Conservation (phyloP, 2,797 vertebrate species). For the Centropyge bicolor region DNA sequence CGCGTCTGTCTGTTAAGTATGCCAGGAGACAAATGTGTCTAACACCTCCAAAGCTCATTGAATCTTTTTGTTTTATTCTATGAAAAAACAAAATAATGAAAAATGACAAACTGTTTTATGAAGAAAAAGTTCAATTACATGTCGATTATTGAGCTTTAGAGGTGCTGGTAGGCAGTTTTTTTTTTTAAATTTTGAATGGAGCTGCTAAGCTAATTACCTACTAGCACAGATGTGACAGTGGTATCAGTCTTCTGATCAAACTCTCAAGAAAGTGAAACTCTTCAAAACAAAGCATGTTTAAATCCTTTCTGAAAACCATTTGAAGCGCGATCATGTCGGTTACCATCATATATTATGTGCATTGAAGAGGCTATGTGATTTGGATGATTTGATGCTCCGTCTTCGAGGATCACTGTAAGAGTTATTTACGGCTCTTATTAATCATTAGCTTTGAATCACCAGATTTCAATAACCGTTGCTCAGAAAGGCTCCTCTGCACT, state of each 20-base stretch:
- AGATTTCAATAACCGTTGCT: conserved; percentile 54
- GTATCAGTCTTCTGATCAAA: background rate
- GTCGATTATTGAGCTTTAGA: background rate
- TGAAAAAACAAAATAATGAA: too few relatives aligned
- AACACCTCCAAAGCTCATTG: background rate
- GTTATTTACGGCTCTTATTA: conserved; percentile 53
- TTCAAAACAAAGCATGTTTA: background rate
- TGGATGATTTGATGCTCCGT: conserved; percentile 20
- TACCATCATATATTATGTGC: background rate
- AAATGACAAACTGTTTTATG: too few relatives aligned
- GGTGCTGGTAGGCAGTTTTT: background rate
- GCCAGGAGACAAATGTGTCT: background rate
- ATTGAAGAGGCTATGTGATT: conserved; percentile 11
- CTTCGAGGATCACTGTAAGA: conserved; percentile 41
- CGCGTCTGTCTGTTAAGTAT: too few relatives aligned
- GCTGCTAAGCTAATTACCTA: background rate
- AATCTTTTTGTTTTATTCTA: background rate
- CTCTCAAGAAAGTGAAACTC: background rate
- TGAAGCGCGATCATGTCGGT: background rate
- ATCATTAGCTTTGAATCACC: conserved; percentile 56
- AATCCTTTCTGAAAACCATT: conserved; percentile 14
- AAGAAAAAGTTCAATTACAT: too few relatives aligned
- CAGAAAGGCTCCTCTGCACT: conserved; percentile 33
- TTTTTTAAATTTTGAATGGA: background rate
- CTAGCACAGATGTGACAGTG: background rate